Conservation (phyloP, 2,113 vertebrate species). For the Chauna torquata region DNA sequence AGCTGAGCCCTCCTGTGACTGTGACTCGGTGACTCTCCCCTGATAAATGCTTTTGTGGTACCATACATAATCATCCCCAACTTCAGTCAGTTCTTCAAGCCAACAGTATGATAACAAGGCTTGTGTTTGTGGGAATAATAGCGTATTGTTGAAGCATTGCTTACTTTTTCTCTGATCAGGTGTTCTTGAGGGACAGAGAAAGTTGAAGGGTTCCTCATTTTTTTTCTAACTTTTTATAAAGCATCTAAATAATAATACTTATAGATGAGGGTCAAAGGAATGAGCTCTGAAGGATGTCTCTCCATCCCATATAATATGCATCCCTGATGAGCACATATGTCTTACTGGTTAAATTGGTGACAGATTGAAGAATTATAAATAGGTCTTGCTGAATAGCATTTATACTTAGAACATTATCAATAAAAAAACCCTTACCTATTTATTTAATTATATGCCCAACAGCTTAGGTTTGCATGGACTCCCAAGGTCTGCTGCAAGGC, state of each 20-base stretch:
- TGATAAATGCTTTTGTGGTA: background rate
- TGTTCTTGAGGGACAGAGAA: background rate
- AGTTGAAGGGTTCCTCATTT: background rate
- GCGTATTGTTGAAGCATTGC: background rate
- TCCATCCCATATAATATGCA: background rate
- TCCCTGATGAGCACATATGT: background rate
- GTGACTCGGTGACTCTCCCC: background rate
- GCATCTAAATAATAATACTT: background rate
- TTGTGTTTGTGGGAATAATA: background rate
- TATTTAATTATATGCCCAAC: background rate
- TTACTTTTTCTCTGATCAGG: background rate
- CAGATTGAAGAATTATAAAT: background rate
- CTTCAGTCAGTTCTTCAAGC: background rate
- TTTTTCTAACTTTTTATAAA: background rate
- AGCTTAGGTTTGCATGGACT: background rate
- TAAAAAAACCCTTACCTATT: background rate
- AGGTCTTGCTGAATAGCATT: background rate
- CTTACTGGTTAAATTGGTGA: background rate
- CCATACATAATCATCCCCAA: background rate
- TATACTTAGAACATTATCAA: background rate
- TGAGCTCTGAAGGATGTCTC: background rate
- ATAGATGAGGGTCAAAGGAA: background rate
- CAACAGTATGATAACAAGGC: background rate
- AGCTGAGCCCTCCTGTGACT: background rate
- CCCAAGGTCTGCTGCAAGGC: background rate